These are phyloP conservation scores for Tanytarsus gracilentus DNA, from an alignment of 2,888 invertebrate species.

Conservation along the genomic window DNA sequence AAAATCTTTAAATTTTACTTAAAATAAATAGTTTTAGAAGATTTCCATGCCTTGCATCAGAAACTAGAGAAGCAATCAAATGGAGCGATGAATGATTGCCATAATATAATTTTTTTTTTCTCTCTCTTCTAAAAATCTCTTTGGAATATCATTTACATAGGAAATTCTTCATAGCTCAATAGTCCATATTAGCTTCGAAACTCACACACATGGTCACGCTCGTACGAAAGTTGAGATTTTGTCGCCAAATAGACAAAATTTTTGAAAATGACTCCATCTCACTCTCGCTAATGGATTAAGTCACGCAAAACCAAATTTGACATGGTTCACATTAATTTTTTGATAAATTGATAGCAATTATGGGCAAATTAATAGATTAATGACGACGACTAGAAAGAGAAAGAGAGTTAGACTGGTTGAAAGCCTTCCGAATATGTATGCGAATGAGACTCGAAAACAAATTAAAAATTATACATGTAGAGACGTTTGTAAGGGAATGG, in stretches of 20 bases:
- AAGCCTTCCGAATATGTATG: background rate
- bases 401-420: background rate
- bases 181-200: no score
- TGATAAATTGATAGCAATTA: constrained; percentile 24
- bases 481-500: no score
- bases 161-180: background rate
- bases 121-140: no score
- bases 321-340: constrained; percentile 23
- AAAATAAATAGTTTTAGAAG: no score
- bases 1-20: no score
- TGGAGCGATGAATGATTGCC: constrained; percentile 18
- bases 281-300: no score
- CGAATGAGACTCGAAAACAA: background rate
- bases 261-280: no score
- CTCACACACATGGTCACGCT: no score
- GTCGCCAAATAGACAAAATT: background rate
- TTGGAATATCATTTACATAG: constrained; percentile 20
- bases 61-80: constrained; percentile 9
- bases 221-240: constrained; percentile 2
- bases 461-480: no score
- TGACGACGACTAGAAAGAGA: background rate
- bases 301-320: background rate
- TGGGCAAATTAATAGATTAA: constrained; percentile 26
- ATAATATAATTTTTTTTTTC: constrained; percentile 15
- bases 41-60: no score